phyloP scores from a whole-genome alignment of 1,140 invertebrate species.

The Sinella curviseta region DNA sequence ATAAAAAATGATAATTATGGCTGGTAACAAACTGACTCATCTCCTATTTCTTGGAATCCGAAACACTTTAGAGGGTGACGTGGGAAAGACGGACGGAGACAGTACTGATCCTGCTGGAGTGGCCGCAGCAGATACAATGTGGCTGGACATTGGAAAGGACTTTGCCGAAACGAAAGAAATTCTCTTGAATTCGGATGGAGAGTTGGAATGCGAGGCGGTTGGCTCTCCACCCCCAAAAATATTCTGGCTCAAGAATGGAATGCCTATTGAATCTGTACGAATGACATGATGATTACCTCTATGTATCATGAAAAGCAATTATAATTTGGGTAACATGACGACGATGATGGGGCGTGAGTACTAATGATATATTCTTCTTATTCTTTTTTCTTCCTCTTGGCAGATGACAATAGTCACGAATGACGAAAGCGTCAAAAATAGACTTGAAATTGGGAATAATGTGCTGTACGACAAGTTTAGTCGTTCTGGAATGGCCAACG shows the following conservation, averaged over 20 bases:
- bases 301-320: background rate
- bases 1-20: too few relatives aligned
- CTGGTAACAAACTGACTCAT: too few relatives aligned
- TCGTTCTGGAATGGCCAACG: slow-evolving; percentile 57
- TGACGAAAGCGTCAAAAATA: background rate
- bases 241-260: slow-evolving; percentile 60
- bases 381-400: background rate
- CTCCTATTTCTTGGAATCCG: slow-evolving; percentile 12
- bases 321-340: background rate
- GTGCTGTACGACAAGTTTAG: slow-evolving; percentile 1
- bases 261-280: slow-evolving; percentile 29
- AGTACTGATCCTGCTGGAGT: background rate
- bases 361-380: background rate
- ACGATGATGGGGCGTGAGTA: background rate
- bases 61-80: background rate
- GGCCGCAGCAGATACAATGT: background rate
- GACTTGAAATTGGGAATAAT: background rate
- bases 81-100: background rate
- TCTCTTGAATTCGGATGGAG: background rate
- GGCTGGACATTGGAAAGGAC: slow-evolving; percentile 7
- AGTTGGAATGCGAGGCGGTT: slow-evolving; percentile 52
- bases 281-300: background rate
- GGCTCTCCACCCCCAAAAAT: slow-evolving; percentile 59
- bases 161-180: background rate
- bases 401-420: slow-evolving; percentile 1